Evolutionary conservation across 2,797 vertebrate genomes (phyloP).

Genomic region (Myotis planiceps): DNA sequence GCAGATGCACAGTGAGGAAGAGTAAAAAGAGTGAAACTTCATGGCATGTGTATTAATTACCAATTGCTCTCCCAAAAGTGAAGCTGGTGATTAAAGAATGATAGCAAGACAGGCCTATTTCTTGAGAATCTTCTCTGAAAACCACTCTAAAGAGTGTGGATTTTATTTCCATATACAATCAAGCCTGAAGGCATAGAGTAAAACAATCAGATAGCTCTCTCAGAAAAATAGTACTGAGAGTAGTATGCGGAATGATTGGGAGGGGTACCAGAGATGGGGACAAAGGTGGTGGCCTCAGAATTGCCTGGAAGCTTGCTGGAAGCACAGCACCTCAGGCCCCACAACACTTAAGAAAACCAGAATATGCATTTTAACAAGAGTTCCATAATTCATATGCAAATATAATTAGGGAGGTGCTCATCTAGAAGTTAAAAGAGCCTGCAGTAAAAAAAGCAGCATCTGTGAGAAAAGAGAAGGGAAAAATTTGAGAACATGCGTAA

Average conservation of each 20-base stretch:
- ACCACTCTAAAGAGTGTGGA: background rate
- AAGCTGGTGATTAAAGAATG: background rate
- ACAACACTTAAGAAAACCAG: background rate
- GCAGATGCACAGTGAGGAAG: background rate
- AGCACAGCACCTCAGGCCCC: background rate
- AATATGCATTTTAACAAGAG: background rate
- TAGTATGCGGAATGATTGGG: background rate
- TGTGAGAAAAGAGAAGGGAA: background rate
- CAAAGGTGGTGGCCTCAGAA: background rate
- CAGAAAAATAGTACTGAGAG: background rate
- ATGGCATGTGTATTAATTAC: too few species aligned
- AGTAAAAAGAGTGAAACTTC: background rate
- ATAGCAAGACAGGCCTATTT: background rate
- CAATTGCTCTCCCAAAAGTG: background rate
- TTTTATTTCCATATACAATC: background rate
- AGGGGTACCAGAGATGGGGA: background rate
- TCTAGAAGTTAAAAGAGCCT: background rate
- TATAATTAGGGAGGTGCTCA: background rate
- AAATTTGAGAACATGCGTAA: background rate
- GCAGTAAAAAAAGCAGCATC: background rate
- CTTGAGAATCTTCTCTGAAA: background rate
- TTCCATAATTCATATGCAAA: too few species aligned
- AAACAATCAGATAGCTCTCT: background rate
- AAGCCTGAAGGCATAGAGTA: background rate
- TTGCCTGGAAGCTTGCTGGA: background rate